Conservation (phyloP, 2,888 invertebrate genomes). For the Allygus modestus region DNA sequence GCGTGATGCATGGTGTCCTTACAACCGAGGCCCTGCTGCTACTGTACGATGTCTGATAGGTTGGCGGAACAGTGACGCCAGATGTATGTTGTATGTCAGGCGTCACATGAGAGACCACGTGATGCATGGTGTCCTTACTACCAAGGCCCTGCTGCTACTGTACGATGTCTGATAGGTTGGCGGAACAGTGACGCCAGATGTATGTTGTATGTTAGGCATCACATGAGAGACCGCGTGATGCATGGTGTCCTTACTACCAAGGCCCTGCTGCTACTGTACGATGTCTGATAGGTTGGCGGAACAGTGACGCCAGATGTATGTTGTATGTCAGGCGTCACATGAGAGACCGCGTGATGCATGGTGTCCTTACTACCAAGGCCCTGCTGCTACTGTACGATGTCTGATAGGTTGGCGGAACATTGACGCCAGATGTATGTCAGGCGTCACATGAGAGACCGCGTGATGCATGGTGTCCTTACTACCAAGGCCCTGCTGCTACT, state of each 20-base stretch:
- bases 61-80: not conserved
- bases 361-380: not conserved
- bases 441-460: not conserved
- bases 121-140: not conserved
- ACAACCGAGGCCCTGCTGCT: not conserved
- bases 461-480: not conserved
- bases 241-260: not conserved
- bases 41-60: not conserved
- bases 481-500: not conserved
- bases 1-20: too few species aligned
- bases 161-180: not conserved
- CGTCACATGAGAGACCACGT: not conserved
- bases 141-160: slow-evolving; percentile 2
- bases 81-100: not conserved
- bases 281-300: not conserved
- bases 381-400: not conserved
- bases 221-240: not conserved
- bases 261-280: not conserved
- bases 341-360: not conserved
- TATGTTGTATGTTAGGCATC: not conserved
- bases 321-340: not conserved
- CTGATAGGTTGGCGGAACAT: not conserved
- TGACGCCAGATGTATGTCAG: not conserved
- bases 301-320: not conserved
- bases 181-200: not conserved